Conservation (phyloP, 2,113 vertebrate species). For the Toxostoma redivivum region DNA sequence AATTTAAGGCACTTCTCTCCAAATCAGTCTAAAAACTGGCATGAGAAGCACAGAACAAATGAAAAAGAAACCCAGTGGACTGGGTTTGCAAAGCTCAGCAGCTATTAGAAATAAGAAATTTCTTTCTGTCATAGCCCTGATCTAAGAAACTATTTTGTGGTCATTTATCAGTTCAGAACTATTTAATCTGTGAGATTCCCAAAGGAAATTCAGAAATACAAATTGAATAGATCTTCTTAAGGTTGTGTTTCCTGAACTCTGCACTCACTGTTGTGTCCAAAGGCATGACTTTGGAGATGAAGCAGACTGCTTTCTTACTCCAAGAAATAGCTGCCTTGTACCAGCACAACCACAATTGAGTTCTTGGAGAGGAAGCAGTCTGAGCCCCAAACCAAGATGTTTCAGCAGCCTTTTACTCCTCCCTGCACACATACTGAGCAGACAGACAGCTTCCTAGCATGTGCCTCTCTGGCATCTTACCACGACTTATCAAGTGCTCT, state of each 20-base stretch:
- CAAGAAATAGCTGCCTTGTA: not conserved
- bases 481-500: not conserved
- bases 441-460: not conserved
- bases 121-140: not conserved
- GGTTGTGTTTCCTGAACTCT: not conserved
- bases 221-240: not conserved
- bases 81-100: not conserved
- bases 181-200: not conserved
- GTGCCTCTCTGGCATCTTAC: not conserved
- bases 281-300: not conserved
- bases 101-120: not conserved
- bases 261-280: not conserved
- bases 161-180: not conserved
- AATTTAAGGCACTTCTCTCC: not conserved
- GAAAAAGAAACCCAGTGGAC: not conserved
- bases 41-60: not conserved
- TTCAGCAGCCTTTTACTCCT: not conserved
- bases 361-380: not conserved
- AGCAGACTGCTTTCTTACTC: not conserved
- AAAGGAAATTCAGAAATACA: not conserved
- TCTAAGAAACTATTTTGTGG: not conserved
- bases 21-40: not conserved
- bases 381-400: not conserved
- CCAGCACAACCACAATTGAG: not conserved
- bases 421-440: not conserved